Base-by-base conservation (phyloP, 2,888 invertebrate genomes). In the Belgica antarctica region DNA sequence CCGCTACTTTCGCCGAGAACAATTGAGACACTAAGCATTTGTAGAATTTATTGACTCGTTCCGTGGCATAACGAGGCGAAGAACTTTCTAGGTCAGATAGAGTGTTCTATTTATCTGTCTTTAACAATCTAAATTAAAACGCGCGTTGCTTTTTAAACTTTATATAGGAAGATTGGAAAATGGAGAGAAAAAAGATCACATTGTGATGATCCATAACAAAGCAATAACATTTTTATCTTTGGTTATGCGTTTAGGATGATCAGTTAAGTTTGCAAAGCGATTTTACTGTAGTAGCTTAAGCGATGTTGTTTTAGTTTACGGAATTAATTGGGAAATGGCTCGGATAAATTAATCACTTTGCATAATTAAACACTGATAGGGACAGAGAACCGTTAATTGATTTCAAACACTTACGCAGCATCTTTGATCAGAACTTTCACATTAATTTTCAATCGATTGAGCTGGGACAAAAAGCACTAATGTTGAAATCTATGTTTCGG, bases 341-440 rank as follows among this genome's bases (percentile, higher is more conserved):
- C 27, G 59, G 25, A 2, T 59, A 27, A 59, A 59, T 59, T 59
- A 59, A 59, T 27, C 59, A 59, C 12, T 59, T 59, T 27, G 25
- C 27, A 59, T 52, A 59, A 27, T 59, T 59, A 46, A n/a, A n/a
- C n/a, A n/a, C n/a, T n/a, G 12, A 27, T 24, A 2, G 31, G 1
- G 7, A 24, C 5, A 47, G 46, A 62, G 57, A 52, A 34, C 61
- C 47, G 52, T 52, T 70, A 46, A 46, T 22, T 70, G 25, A 65
- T 41, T 66, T 62, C 24, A 62, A 19, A 22, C 7, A 59, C 59
- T 59, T 27, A 59, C 59, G 52, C 22, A 52, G 7, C 52, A 52
- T 22, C 22, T 17, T 52, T 52, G 17, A 41, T 41, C 41, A 15
- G n/a, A n/a, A n/a, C n/a, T n/a, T n/a, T 15, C 15, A 41, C 41